Conservation (phyloP, 2,888 invertebrate species). For the Agonopterix heracliana region DNA sequence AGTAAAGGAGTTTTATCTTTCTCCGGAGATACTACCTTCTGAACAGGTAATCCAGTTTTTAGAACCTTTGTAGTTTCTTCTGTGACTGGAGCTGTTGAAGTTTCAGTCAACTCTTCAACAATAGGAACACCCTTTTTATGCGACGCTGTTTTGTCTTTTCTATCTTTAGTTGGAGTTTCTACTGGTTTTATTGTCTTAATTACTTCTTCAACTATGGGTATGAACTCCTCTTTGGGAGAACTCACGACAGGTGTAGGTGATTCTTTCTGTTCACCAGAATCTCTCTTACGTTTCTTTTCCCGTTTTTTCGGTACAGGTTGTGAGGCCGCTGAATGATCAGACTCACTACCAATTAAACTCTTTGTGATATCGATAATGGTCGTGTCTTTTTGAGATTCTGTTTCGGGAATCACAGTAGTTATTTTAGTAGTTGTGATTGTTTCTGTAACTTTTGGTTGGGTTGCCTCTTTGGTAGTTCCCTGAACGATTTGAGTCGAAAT, state of each 20-base stretch:
- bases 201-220: no score
- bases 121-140: background rate
- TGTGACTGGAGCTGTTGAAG: background rate
- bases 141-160: background rate
- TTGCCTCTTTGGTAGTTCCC: conserved; percentile 7
- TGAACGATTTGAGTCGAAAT: conserved; percentile 18
- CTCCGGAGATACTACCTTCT: background rate
- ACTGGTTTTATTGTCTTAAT: no score
- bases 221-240: no score
- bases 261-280: background rate
- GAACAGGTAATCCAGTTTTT: background rate
- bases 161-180: no score
- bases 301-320: conserved; percentile 6
- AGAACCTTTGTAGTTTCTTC: conserved; percentile 2
- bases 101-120: no score
- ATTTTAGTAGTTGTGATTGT: conserved; percentile 7
- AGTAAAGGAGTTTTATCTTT: background rate
- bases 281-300: conserved; percentile 4
- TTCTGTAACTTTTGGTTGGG: conserved; percentile 3
- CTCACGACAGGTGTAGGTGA: no score
- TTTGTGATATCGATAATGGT: conserved; percentile 27
- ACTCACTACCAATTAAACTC: conserved; percentile 34
- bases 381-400: conserved; percentile 15
- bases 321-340: conserved; percentile 23
- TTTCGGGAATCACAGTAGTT: conserved; percentile 7